Base-by-base conservation (phyloP, 2,888 invertebrate species). In the Platycnemis pennipes region DNA sequence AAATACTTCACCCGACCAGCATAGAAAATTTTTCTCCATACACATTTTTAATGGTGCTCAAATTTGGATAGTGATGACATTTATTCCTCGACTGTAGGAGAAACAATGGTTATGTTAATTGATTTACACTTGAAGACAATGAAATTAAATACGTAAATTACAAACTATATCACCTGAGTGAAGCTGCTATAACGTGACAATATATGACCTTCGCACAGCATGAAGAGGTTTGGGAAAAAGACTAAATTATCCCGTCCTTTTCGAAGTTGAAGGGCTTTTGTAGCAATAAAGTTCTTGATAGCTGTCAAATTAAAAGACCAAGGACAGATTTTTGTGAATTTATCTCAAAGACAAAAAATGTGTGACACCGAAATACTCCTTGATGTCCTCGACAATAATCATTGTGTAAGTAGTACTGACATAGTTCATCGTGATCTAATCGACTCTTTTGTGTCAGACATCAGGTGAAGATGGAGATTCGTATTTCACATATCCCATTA, bases 371-470 rank as follows among this genome's bases (percentile, higher is more conserved):
- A 69, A 91, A 56, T 26, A 45, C 37, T 91, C 63, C 42, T 63
- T 91, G 91, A 56, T 91, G 91, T 91, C 63, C 63, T 63, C 63
- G 91, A 91, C 91, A 91, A 91, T 91, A 91, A 91, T 42, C 63
- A 56, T 42, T 44, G 91, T 91, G 91, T 91, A 42, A 2, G 56
- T 63, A 63, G 91, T 5, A 91, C 45, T 37, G 91, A 63, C 56
- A 13, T 91, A 91, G 91, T 91, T 91, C 63, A 56, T 91, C 44
- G 63, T 87, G 87, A 91, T 45, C 37, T 31, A 42, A 42, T 91
- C 63, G 44, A 91, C 37, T 63, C 31, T 63, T 63, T 26, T 42
- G 89, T 56, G 89, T 89, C 53, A 56, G 46, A 87, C 87, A 87
- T n/a, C 42, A 53, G 56, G 56, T 42, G 89, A n/a, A 37, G 53